phyloP scores from a whole-genome alignment of 2,797 vertebrate genomes.

The Oreochromis mossambicus region DNA sequence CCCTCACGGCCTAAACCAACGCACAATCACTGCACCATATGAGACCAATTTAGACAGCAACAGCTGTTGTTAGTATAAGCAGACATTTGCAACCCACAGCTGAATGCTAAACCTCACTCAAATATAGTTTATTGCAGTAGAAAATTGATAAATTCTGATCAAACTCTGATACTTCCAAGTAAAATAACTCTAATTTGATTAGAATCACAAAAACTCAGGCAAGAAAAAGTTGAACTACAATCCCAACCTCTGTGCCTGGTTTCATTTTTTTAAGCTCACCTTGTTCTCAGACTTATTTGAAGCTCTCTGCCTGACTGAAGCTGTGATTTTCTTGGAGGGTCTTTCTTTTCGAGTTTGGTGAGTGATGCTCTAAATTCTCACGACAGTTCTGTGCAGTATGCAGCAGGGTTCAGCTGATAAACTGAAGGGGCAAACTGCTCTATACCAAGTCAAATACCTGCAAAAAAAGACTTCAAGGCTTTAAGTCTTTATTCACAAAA shows the following conservation, averaged over 20 bases:
- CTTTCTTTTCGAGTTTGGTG: slow-evolving; percentile 30
- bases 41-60: not conserved
- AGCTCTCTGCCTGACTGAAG: not conserved
- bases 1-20: not conserved
- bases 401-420: slow-evolving; percentile 57
- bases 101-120: not conserved
- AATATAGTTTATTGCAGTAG: not conserved
- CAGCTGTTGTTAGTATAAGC: not conserved
- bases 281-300: not conserved
- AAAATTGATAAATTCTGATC: not conserved
- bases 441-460: slow-evolving; percentile 38
- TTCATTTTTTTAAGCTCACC: slow-evolving; percentile 10
- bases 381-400: slow-evolving; percentile 34
- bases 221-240: slow-evolving; percentile 5
- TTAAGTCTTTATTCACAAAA: slow-evolving; percentile 40
- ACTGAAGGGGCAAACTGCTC: slow-evolving; percentile 61
- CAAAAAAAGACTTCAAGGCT: slow-evolving; percentile 28
- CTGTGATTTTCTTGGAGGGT: slow-evolving; percentile 17
- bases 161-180: not conserved
- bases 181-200: not conserved
- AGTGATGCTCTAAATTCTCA: slow-evolving; percentile 13
- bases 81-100: not conserved
- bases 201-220: not conserved
- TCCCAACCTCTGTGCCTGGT: not conserved
- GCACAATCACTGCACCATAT: not conserved